Conservation (phyloP, 35 echinoderm and acorn worm species). For the Acanthaster planci region DNA sequence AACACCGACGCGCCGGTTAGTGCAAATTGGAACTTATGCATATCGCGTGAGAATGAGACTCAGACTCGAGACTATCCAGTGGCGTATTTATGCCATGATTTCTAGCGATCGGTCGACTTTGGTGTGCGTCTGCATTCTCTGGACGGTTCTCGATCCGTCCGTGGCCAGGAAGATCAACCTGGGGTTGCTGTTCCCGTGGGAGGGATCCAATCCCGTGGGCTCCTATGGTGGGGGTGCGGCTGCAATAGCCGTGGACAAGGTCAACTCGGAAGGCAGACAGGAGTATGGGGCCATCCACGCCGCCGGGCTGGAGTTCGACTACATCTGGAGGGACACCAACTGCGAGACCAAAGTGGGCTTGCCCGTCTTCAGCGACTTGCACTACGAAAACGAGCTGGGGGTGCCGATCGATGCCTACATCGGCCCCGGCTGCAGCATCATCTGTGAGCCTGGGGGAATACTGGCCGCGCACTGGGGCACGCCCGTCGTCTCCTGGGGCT, state of each 20-base stretch:
- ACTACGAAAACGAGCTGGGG: conserved; percentile 39
- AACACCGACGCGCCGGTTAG: too few relatives aligned
- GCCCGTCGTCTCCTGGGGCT: conserved; percentile 80
- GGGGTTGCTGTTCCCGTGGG: conserved; percentile 59
- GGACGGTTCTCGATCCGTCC: neutral
- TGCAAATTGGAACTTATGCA: too few relatives aligned
- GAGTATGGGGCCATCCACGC: conserved; percentile 1
- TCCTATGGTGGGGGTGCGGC: conserved; percentile 51
- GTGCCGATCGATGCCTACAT: conserved; percentile 57
- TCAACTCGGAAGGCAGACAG: conserved; percentile 43
- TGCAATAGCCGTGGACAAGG: conserved; percentile 52
- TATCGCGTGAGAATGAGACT: too few relatives aligned
- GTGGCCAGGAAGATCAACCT: conserved; percentile 18
- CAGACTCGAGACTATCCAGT: too few relatives aligned
- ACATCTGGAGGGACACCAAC: conserved; percentile 74
- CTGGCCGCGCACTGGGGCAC: conserved; percentile 64
- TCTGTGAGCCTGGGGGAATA: conserved; percentile 74
- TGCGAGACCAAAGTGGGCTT: conserved; percentile 55
- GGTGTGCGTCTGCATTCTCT: neutral
- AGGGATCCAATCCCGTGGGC: conserved; percentile 53
- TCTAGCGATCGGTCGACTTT: neutral
- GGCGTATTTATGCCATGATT: neutral
- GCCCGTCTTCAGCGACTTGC: conserved; percentile 36
- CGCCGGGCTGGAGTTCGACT: conserved; percentile 40
- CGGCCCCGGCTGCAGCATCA: conserved; percentile 67